Conservation (phyloP, 1,140 invertebrate genomes). For the Rhizoglyphus robini region DNA sequence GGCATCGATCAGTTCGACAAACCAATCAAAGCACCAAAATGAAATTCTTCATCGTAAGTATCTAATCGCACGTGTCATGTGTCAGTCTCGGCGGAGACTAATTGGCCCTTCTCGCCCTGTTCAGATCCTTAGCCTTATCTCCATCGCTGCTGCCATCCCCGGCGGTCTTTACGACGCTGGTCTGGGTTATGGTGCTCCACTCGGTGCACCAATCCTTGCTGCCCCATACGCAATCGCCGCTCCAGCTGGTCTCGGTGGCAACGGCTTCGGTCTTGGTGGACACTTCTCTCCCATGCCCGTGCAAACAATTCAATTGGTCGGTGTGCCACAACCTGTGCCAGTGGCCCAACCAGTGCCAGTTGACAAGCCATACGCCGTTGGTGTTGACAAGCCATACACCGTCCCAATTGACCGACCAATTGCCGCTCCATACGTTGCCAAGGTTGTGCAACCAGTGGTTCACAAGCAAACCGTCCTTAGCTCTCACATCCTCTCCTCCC, state of each 20-base stretch:
- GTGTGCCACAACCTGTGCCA: slow-evolving; percentile 11
- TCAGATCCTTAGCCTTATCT: background rate
- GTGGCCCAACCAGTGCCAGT: slow-evolving; percentile 2
- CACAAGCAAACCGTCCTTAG: slow-evolving; percentile 7
- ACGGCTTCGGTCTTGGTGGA: slow-evolving; percentile 7
- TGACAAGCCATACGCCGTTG: slow-evolving; percentile 12
- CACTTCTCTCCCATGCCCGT: background rate
- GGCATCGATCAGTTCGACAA: background rate
- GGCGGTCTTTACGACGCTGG: background rate
- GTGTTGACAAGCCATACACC: slow-evolving; percentile 4
- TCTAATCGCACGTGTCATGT: background rate
- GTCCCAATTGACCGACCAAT: slow-evolving; percentile 10
- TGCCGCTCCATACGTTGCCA: background rate
- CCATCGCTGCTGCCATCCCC: background rate
- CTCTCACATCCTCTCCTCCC: background rate
- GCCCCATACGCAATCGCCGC: background rate
- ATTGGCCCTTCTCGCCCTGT: too few species aligned
- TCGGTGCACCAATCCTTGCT: background rate
- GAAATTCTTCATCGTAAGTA: slow-evolving; percentile 13
- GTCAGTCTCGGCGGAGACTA: background rate
- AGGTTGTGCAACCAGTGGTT: slow-evolving; percentile 11
- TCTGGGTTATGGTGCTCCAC: background rate
- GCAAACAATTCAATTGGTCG: slow-evolving; percentile 7
- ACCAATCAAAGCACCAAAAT: background rate
- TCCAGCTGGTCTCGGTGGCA: background rate